Base-by-base conservation (phyloP, 1,140 invertebrate species). In the Latrodectus geometricus region DNA sequence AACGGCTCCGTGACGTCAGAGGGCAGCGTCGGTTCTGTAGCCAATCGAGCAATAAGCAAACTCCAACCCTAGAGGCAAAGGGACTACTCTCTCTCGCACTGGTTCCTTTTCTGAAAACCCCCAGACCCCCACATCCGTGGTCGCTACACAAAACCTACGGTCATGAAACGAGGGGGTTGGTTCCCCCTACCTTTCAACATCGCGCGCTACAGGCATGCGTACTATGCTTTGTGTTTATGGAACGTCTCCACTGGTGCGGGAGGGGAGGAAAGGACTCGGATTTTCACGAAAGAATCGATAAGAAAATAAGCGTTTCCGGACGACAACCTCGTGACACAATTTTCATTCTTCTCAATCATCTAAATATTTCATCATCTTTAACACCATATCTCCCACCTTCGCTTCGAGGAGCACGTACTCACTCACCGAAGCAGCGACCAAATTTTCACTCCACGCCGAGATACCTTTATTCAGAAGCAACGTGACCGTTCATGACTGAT, bases 281-380 rank as follows among this genome's bases (percentile, higher is more conserved):
- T 23, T 69, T n/a, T 69, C 68, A 23, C 20, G 17, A 69, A 69
- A 23, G 78, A 70, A 80, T 80, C 78, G 78, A 80, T 80, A 80
- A 80, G 78, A 70, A 80, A 80, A 78, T 49, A 52, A 23, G 21
- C 48, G 12, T 70, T 50, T 48, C 49, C 66, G 78, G 78, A 70
- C 78, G 78, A 70, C 78, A 80, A 80, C 78, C 78, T 80, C 66
- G 21, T 80, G 78, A 80, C 78, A 80, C 78, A 69, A 80, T 70
- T 69, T 69, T 80, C 49, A 48, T 50, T 73, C 50, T 80, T 68
- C 35, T 65, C 23, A 54, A 21, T 12, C 23, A 52, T 21, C 12
- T 8, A 80, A 80, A 69, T 21, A 48, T 68, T 68, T 78, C 68
- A 23, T n/a, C 68, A 12, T 23, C 20, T 21, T 69, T 69, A 21